Percentiles rank a stretch among this genome's conserved stretches.
Evolutionary conservation across 2,113 vertebrate genomes (phyloP).

Genomic region (Cranoglanis bouderius): DNA sequence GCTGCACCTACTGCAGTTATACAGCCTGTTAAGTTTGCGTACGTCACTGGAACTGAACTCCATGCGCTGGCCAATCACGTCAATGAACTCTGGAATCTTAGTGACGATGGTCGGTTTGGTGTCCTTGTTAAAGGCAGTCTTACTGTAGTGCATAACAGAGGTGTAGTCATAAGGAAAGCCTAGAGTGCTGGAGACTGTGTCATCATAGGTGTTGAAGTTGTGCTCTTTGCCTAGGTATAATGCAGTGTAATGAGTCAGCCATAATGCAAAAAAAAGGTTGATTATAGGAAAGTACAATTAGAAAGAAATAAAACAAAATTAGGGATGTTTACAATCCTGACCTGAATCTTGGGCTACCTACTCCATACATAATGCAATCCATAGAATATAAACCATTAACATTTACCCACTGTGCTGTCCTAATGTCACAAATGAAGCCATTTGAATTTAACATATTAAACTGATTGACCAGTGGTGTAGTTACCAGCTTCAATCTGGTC

Average conservation of each 20-base stretch:
- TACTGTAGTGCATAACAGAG: conserved; percentile 91
- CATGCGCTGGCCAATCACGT: conserved; percentile 90
- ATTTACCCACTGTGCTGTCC: neutral
- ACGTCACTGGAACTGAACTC: conserved; percentile 92
- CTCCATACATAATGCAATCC: neutral
- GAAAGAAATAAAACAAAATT: neutral
- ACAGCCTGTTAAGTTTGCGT: conserved; percentile 83
- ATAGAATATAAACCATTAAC: neutral
- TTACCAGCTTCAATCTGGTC: conserved; percentile 80
- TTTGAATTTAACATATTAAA: neutral
- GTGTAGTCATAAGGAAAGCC: conserved; percentile 87
- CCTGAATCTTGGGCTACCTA: neutral
- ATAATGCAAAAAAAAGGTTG: neutral
- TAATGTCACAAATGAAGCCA: neutral
- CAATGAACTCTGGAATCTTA: conserved; percentile 81
- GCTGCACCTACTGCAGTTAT: conserved; percentile 84
- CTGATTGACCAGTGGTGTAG: neutral
- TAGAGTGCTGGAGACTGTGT: conserved; percentile 71
- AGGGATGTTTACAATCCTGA: neutral
- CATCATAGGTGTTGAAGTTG: conserved; percentile 80
- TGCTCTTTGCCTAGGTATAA: conserved; percentile 74
- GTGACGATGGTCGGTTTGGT: conserved; percentile 86
- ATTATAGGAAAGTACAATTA: neutral
- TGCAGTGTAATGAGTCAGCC: neutral
- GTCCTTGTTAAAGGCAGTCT: conserved; percentile 81